These are phyloP conservation scores for Steromphala cineraria DNA, from an alignment of 2,888 invertebrate species.

Conservation along the genomic window DNA sequence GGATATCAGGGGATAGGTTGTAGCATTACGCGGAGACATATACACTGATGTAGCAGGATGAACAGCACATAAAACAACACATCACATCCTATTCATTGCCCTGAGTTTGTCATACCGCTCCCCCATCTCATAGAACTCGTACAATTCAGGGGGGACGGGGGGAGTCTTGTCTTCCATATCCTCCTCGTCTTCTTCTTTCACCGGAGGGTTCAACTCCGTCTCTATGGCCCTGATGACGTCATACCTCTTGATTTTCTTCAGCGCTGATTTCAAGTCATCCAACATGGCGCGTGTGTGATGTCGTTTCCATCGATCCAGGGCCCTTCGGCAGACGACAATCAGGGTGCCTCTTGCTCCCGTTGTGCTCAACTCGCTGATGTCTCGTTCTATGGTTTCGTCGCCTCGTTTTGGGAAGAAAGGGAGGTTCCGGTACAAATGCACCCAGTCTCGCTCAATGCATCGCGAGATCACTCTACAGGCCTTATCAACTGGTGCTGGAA, in stretches of 20 bases:
- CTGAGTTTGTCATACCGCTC: constrained; percentile 64
- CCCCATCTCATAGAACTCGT: constrained; percentile 63
- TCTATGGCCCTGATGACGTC: constrained; percentile 56
- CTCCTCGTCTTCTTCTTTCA: constrained; percentile 39
- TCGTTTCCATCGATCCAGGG: constrained; percentile 65
- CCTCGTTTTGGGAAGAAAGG: constrained; percentile 68
- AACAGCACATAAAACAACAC: neutral
- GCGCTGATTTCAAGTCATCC: constrained; percentile 58
- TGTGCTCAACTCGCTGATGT: constrained; percentile 56
- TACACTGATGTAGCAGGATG: too few relatives aligned
- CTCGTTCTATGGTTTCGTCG: constrained; percentile 61
- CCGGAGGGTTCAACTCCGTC: constrained; percentile 53
- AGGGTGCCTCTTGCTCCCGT: constrained; percentile 51
- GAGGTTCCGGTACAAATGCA: constrained; percentile 61
- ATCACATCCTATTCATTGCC: constrained; percentile 35
- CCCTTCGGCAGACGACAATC: constrained; percentile 41
- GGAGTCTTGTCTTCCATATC: constrained; percentile 54
- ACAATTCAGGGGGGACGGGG: constrained; percentile 57
- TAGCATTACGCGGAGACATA: too few relatives aligned
- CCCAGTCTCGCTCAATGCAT: constrained; percentile 65
- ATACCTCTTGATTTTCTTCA: constrained; percentile 52
- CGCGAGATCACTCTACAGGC: constrained; percentile 55
- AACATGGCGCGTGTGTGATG: constrained; percentile 66
- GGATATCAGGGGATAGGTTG: too few relatives aligned
- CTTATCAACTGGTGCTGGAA: constrained; percentile 62